Percentiles rank a stretch among this genome's conserved stretches.
Evolutionary conservation across 2,113 vertebrate species (phyloP).

Genomic region (Poeciliopsis prolifica): DNA sequence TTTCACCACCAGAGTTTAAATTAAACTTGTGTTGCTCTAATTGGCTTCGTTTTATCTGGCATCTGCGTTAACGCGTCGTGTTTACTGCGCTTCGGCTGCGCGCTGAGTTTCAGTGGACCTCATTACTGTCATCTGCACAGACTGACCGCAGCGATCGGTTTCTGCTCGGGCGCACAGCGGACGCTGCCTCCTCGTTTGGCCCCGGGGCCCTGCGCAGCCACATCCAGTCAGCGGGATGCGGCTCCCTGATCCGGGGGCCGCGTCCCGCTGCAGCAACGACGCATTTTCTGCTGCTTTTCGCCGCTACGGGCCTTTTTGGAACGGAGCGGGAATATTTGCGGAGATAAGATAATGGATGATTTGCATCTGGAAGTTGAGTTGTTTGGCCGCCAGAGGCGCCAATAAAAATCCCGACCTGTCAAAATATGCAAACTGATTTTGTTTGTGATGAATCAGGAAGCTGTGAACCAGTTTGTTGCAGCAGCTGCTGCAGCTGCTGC

Average conservation of each 20-base stretch:
- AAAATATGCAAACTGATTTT: slow-evolving; percentile 12
- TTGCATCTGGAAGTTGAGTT: slow-evolving; percentile 30
- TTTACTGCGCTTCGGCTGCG: slow-evolving; percentile 70
- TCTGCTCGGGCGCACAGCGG: slow-evolving; percentile 74
- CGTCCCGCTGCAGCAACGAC: slow-evolving; percentile 54
- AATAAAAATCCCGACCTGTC: neutral
- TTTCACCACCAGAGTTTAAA: neutral
- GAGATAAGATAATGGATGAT: slow-evolving; percentile 32
- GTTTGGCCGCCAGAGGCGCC: slow-evolving; percentile 2
- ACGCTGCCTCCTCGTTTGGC: slow-evolving; percentile 75
- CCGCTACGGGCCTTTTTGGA: slow-evolving; percentile 50
- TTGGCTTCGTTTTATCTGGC: slow-evolving; percentile 70
- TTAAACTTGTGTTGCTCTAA: slow-evolving; percentile 65
- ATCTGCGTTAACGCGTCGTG: slow-evolving; percentile 72
- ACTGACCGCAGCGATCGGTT: slow-evolving; percentile 73
- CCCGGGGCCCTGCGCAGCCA: slow-evolving; percentile 71
- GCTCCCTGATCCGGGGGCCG: slow-evolving; percentile 58
- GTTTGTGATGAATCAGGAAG: neutral
- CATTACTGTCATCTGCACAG: slow-evolving; percentile 76
- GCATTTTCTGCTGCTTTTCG: slow-evolving; percentile 39
- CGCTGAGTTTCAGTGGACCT: slow-evolving; percentile 74
- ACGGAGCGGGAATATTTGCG: slow-evolving; percentile 43
- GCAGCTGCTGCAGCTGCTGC: too few relatives aligned
- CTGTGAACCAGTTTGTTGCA: slow-evolving; percentile 1
- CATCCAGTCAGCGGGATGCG: slow-evolving; percentile 67